Evolutionary conservation across 2,797 vertebrate genomes (phyloP).

Genomic region (Megalops cyprinoides): DNA sequence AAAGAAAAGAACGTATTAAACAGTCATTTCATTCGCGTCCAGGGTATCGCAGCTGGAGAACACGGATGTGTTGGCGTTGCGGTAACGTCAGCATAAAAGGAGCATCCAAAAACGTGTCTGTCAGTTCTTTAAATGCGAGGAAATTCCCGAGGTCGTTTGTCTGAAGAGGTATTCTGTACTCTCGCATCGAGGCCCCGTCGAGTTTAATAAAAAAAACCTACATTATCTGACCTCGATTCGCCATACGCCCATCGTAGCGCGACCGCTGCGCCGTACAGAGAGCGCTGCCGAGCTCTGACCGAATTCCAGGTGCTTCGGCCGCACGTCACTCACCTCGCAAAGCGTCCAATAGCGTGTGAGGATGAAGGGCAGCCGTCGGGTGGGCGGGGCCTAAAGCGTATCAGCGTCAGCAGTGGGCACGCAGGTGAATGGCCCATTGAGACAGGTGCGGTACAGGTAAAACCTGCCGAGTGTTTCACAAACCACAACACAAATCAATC

Average conservation of each 20-base stretch:
- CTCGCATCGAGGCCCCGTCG: conserved; percentile 31
- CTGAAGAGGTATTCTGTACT: conserved; percentile 26
- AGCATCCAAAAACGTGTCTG: conserved; percentile 38
- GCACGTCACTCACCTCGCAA: conserved; percentile 55
- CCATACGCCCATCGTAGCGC: conserved; percentile 70
- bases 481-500: not conserved
- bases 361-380: not conserved
- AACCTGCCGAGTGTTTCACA: conserved; percentile 31
- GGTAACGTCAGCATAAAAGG: conserved; percentile 11
- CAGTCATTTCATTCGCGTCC: conserved; percentile 67
- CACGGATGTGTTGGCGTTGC: conserved; percentile 64
- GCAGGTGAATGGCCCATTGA: conserved; percentile 45
- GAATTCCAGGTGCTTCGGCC: conserved; percentile 74
- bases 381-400: conserved; percentile 63
- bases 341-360: conserved; percentile 66
- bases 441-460: conserved; percentile 69
- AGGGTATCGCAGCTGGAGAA: conserved; percentile 57
- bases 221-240: conserved; percentile 59
- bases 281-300: conserved; percentile 63
- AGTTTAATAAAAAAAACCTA: conserved; percentile 48
- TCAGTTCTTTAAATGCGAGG: conserved; percentile 6
- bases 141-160: conserved; percentile 27
- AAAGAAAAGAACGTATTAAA: conserved; percentile 54
- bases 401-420: conserved; percentile 63
- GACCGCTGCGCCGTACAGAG: conserved; percentile 41